Evolutionary conservation across 2,797 vertebrate species (phyloP).

Genomic region (Semaprochilodus insignis): DNA sequence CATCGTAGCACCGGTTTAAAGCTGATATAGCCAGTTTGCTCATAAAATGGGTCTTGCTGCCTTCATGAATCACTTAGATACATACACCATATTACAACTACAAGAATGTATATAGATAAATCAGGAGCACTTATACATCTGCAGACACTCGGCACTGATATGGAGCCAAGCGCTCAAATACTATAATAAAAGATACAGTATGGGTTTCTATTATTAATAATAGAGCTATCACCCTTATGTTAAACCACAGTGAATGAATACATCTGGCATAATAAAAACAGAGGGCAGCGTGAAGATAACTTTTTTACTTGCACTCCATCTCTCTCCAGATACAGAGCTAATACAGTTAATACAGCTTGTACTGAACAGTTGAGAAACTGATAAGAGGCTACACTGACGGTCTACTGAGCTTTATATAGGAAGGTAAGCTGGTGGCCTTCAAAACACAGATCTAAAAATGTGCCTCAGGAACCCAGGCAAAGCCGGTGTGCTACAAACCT

Average conservation of each 20-base stretch:
- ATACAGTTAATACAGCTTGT: too few species aligned
- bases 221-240: neutral
- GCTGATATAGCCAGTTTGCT: neutral
- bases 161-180: neutral
- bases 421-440: neutral
- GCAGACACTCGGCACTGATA: neutral
- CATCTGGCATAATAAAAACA: neutral
- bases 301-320: neutral
- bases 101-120: neutral
- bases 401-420: neutral
- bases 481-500: neutral
- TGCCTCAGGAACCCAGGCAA: neutral
- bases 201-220: neutral
- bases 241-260: neutral
- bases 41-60: neutral
- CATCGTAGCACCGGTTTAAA: neutral
- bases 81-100: neutral
- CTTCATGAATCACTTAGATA: neutral
- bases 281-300: neutral
- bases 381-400: neutral
- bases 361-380: neutral
- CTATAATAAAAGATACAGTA: neutral
- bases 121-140: neutral
- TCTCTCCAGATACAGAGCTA: neutral
- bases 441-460: neutral